phyloP scores from a whole-genome alignment of 2,113 vertebrate genomes.

The Atlantisia rogersi region DNA sequence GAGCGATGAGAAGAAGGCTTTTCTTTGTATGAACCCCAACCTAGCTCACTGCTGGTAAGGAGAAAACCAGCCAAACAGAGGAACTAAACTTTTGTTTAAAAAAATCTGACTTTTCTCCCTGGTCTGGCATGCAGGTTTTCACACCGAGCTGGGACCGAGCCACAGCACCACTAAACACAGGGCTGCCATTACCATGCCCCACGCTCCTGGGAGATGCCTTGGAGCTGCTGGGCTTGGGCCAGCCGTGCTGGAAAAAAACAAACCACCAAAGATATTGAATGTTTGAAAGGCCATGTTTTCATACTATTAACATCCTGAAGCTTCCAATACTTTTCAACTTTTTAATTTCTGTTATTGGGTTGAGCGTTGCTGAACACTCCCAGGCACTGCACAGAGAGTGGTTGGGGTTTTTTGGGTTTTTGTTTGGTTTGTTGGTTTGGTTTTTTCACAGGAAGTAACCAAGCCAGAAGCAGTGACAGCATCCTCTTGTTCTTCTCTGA shows the following conservation, averaged over 20 bases:
- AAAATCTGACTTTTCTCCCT: neutral
- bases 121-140: neutral
- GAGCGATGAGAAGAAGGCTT: neutral
- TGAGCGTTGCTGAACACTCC: slow-evolving; percentile 2
- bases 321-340: neutral
- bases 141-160: rapidly evolving
- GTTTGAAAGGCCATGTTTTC: neutral
- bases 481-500: slow-evolving; percentile 43
- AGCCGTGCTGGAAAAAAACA: neutral
- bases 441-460: slow-evolving; percentile 14
- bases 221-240: rapidly evolving
- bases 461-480: slow-evolving; percentile 32
- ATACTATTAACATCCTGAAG: neutral
- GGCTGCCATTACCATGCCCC: rapidly evolving
- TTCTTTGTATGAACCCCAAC: neutral
- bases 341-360: neutral
- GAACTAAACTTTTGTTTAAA: neutral
- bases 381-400: neutral
- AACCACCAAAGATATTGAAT: neutral
- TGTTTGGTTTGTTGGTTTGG: neutral
- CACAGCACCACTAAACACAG: neutral
- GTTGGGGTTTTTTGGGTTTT: too few species aligned
- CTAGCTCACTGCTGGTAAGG: neutral
- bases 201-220: neutral
- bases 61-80: neutral